Evolutionary conservation across 1,140 invertebrate genomes (phyloP).

Genomic region (Melitaea cinxia): DNA sequence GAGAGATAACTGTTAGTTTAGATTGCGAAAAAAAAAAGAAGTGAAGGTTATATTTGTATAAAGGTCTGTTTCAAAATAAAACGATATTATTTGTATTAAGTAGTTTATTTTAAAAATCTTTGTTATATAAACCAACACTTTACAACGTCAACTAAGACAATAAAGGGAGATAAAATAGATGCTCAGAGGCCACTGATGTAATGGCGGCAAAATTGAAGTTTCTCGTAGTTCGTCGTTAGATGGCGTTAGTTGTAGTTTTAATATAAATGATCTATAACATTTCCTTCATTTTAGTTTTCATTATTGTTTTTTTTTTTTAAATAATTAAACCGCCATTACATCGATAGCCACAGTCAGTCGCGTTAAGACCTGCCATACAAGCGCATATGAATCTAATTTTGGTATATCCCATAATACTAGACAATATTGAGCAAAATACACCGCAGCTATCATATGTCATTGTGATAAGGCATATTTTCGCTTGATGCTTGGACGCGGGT

Average conservation of each 20-base stretch:
- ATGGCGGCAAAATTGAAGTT: not conserved
- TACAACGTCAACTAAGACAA: conserved; percentile 68
- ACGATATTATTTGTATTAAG: conserved; percentile 73
- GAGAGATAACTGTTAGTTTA: too few species aligned
- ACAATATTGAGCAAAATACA: conserved; percentile 45
- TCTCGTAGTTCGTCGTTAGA: not conserved
- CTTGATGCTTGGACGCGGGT: conserved; percentile 26
- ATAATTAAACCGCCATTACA: conserved; percentile 1
- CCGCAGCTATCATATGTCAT: conserved; percentile 19
- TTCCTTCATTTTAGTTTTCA: too few species aligned
- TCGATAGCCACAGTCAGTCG: conserved; percentile 14
- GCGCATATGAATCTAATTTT: conserved; percentile 36
- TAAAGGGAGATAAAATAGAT: conserved; percentile 44
- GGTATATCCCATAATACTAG: conserved; percentile 39
- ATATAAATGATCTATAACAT: too few species aligned
- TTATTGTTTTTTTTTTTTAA: not conserved
- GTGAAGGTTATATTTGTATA: not conserved
- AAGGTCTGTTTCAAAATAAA: conserved; percentile 49
- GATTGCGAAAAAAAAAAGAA: not conserved
- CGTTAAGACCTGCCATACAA: conserved; percentile 15
- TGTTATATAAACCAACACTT: conserved; percentile 80
- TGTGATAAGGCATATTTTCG: conserved; percentile 28
- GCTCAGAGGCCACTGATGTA: conserved; percentile 23
- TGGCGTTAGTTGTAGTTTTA: not conserved
- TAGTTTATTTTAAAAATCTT: conserved; percentile 80